Conservation (phyloP, 2,113 vertebrate genomes). For the Labeo rohita region DNA sequence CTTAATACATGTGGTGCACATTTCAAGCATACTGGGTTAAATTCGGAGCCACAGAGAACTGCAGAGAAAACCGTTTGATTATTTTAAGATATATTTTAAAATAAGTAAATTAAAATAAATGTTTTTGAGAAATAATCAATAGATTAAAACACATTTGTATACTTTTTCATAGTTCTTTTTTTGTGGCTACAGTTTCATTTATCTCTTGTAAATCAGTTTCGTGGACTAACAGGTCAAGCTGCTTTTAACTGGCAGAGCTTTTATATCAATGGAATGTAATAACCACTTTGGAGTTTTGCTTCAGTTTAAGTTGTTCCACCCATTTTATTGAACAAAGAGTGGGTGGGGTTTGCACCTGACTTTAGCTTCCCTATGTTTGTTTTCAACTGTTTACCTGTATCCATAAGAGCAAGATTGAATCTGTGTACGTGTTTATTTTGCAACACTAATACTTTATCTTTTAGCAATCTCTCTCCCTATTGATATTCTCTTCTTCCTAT, state of each 20-base stretch:
- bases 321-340: neutral
- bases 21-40: neutral
- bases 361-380: neutral
- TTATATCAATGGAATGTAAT: neutral
- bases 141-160: neutral
- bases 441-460: neutral
- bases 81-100: neutral
- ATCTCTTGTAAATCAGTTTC: neutral
- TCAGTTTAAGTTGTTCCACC: constrained; percentile 27
- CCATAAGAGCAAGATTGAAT: neutral
- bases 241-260: constrained; percentile 16
- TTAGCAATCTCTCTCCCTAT: neutral
- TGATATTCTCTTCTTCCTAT: neutral
- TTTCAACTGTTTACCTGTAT: neutral
- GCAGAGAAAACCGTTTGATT: neutral
- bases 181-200: neutral
- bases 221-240: neutral
- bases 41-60: neutral
- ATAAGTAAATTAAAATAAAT: neutral
- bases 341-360: neutral
- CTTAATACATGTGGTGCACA: neutral
- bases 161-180: neutral
- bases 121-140: neutral
- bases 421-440: neutral
- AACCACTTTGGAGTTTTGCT: neutral